Conservation (phyloP, 2,888 invertebrate genomes). For the Zeuzera pyrina region DNA sequence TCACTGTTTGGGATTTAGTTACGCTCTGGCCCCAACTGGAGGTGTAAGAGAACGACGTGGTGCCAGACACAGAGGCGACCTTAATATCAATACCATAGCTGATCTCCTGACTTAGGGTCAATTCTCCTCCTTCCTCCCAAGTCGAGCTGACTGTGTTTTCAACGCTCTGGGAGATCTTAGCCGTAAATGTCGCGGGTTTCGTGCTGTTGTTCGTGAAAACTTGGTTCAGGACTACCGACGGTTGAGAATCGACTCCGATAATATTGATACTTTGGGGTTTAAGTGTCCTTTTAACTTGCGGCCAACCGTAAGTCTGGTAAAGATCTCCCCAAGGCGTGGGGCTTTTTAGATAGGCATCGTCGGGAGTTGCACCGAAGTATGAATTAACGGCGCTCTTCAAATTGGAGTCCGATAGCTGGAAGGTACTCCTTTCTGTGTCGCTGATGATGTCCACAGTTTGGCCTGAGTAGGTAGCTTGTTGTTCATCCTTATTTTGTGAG, state of each 20-base stretch:
- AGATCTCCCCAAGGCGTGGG: constrained; percentile 25
- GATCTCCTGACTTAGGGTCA: not conserved
- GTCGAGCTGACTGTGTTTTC: not conserved
- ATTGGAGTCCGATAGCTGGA: constrained; percentile 4
- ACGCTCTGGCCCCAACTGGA: not conserved
- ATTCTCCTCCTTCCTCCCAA: not conserved
- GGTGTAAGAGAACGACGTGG: not conserved
- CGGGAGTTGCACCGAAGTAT: constrained; percentile 7
- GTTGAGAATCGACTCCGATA: not conserved
- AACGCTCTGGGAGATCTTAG: not conserved
- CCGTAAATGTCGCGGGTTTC: not conserved
- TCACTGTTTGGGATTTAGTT: not conserved
- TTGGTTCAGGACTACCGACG: not conserved
- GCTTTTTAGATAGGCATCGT: constrained; percentile 14
- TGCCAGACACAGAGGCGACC: not conserved
- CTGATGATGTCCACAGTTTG: constrained; percentile 6
- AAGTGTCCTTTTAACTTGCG: constrained; percentile 1
- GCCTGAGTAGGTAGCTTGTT: constrained; percentile 1
- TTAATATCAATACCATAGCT: not conserved
- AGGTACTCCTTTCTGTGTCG: constrained; percentile 6
- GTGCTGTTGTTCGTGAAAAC: not conserved
- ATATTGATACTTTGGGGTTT: not conserved
- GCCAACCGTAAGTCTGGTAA: constrained; percentile 19
- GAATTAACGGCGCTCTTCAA: constrained; percentile 6
- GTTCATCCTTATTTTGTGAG: not conserved